Base-by-base conservation (phyloP, 2,797 vertebrate species). In the Cossypha niveicapilla region DNA sequence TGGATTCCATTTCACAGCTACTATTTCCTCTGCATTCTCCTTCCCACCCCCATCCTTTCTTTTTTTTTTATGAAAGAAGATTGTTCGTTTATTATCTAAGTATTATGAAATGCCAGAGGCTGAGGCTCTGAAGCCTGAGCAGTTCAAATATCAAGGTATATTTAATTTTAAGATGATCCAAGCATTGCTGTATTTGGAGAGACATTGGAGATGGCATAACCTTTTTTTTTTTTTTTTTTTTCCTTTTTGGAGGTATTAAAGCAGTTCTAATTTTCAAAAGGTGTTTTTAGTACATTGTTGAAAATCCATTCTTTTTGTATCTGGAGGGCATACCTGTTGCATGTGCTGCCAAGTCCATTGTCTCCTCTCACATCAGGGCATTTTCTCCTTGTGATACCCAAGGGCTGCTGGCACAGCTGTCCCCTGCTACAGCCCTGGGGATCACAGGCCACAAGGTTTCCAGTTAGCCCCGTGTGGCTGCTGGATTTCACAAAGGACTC, bases 91-190 rank as follows among this genome's bases (percentile, higher is more conserved):
- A 94, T 96, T 96, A 93, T 90, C 85, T 25, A 93, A 93, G 89
- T 91, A 94, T 96, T 92, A 96, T 94, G 90, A 97, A 97, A 96
- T 96, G 95, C 95, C 95, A 86, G 72, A 65, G 95, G 94, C 92
- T 96, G 82, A 92, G 85, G 56, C 63, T 89, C 93, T 92, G 84
- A 73, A 96, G 82, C 92, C 71, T 63, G 72, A 94, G 85, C 85
- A 89, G 92, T 96, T 97, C 95, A 96, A 95, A 94, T 96, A 95
- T 79, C 58, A 70, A 89, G 92, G 72, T 95, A 65, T 96, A 94
- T 96, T 96, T 97, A 95, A 96, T 97, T 97, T 86, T 94, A 91
- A 93, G 92, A 85, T 90, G 86, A 91, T 94, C 68, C 47, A 25
- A 82, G 88, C 88, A 63, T 74, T 94, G 90, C 76, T 88, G 47